Percentiles rank a stretch among this genome's conserved stretches.
Evolutionary conservation across 2,888 invertebrate species (phyloP).

Genomic region (Dicyrtoma fusca): DNA sequence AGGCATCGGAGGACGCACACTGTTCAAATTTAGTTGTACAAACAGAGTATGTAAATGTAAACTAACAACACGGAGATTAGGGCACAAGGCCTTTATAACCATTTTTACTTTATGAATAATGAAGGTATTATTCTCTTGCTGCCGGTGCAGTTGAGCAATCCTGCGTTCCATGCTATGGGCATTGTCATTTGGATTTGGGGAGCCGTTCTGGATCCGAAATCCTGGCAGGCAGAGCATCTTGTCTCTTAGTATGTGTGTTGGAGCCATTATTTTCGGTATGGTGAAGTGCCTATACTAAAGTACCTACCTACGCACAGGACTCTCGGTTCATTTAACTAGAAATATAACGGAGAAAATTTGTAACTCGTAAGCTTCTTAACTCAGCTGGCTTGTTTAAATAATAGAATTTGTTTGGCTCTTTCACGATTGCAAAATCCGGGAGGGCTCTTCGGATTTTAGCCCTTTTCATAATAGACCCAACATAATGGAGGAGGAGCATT

Average conservation of each 20-base stretch:
- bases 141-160: neutral
- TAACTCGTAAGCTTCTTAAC: constrained; percentile 12
- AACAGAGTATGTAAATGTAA: constrained; percentile 27
- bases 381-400: constrained; percentile 17
- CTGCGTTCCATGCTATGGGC: too few species aligned
- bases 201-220: too few species aligned
- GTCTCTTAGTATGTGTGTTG: too few species aligned
- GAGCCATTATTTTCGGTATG: too few species aligned
- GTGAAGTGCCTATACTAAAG: neutral
- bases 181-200: too few species aligned
- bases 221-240: too few species aligned
- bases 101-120: constrained; percentile 28
- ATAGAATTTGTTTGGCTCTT: constrained; percentile 10
- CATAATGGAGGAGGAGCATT: constrained; percentile 32
- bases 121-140: constrained; percentile 2
- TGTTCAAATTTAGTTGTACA: constrained; percentile 16
- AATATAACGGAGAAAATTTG: constrained; percentile 8
- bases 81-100: constrained; percentile 17
- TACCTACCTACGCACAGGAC: constrained; percentile 16
- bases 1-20: neutral
- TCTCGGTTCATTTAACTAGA: constrained; percentile 30
- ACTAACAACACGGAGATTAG: constrained; percentile 31
- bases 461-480: constrained; percentile 16
- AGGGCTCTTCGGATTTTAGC: constrained; percentile 24
- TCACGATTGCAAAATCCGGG: constrained; percentile 32